phyloP scores from a whole-genome alignment of 2,113 vertebrate genomes.

The Cathartes aura region DNA sequence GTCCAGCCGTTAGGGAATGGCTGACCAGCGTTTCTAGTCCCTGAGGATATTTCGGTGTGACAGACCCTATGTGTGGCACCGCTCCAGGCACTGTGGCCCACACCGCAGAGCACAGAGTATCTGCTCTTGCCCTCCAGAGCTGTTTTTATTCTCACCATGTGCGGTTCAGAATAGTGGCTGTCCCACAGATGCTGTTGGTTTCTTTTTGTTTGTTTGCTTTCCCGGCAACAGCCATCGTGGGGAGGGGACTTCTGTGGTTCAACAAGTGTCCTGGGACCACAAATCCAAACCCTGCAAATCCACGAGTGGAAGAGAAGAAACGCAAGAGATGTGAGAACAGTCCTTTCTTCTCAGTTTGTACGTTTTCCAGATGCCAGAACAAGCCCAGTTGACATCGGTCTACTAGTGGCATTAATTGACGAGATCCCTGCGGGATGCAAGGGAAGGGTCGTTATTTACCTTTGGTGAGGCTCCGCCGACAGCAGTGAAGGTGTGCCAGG shows the following conservation, averaged over 20 bases:
- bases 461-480: background rate
- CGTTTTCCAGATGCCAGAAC: background rate
- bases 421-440: background rate
- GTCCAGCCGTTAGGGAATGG: background rate
- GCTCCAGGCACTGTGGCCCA: background rate
- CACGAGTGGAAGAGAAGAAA: background rate
- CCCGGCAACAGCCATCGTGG: background rate
- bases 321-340: background rate
- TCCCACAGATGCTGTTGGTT: background rate
- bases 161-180: background rate
- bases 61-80: background rate
- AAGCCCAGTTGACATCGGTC: background rate
- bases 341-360: background rate
- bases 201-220: background rate
- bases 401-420: background rate
- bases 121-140: background rate
- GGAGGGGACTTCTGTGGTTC: background rate
- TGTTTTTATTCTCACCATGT: background rate
- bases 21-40: background rate
- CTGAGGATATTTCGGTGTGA: background rate
- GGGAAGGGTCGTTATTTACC: rapidly evolving
- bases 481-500: rapidly evolving
- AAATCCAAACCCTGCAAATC: background rate
- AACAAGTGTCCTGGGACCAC: background rate
- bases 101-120: background rate